Base-by-base conservation (phyloP, 2,797 vertebrate species). In the Lepus oiostolus region DNA sequence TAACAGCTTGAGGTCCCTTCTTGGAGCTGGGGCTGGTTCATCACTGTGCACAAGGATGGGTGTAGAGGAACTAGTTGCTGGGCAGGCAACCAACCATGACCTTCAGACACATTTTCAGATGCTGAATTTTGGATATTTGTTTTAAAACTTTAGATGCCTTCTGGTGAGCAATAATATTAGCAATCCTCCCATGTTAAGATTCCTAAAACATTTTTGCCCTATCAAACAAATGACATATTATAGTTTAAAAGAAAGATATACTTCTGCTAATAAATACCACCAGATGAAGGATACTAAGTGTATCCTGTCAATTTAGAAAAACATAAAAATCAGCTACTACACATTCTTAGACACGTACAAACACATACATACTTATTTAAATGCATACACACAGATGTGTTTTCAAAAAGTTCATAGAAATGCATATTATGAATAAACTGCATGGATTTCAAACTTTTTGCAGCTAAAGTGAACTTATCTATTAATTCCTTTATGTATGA, bases 261-360 rank as follows among this genome's bases (percentile, higher is more conserved):
- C 10, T 76, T 89, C 22, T 88, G 76, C 42, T 83, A 93, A 91
- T 63, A 77, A 88, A 81, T 63, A 52, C 9, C 82, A 32, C 47
- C 30, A 50, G 63, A 63, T 67, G 3, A 90, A 35, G 42, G 68
- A 63, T 8, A 30, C 80, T 58, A n/a, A 9, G n/a, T 7, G 85
- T 52, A 12, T 42, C 24, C 91, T 71, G 83, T 65, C 83, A 86
- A 70, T 63, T 79, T 93, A 42, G 4, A 60, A 70, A 70, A 63
- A 85, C 28, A 68, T 10, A 63, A 32, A 52, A 88, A 32, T 17
- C 30, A 50, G 12, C 52, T 42, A 35, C 30, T 35, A 71, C 11
- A 60, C 21, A 60, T 2, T 54, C 14, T 5, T 38, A 30, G 72
- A 3, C 21, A 91, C 26, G 2, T n/a, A 42, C 16, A 68, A 24